Evolutionary conservation across 2,797 vertebrate genomes (phyloP), one percentile per base, ranked within the genome.

Genomic region (Poeciliopsis gracilis): DNA sequence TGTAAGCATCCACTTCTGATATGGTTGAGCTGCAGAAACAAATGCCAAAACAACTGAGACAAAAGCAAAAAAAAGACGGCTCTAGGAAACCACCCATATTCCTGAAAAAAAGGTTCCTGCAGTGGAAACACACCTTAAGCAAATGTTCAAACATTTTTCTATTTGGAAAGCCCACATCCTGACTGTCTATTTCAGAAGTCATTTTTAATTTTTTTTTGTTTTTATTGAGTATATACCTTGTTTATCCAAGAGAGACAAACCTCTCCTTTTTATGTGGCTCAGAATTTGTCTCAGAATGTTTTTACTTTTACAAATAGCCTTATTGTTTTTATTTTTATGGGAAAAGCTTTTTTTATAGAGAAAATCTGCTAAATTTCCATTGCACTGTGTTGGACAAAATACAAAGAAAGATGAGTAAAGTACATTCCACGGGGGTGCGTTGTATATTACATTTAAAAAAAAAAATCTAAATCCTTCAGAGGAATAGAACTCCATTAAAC

Each of bases 371-470:
- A 23, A 41, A 67, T 23, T 9, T 15, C 11, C 8, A 71, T 18
- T 28, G 23, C 46, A 23, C 16, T 25, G 1, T 43, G 0, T 8
- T 25, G 7, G 28, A n/a, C 45, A 46, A 66, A 74, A 46, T 2
- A 43, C 45, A 49, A 59, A 77, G 5, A 72, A 53, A 4, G 70
- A 38, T 69, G 23, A 67, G 49, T 0, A 49, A 11, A 78, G 33
- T 7, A 20, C 66, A 51, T 2, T 47, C 20, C 30, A 43, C 15
- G 77, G 28, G 57, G 16, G 61, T 74, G 36, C 66, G 46, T 53
- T 85, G 82, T 72, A 72, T 72, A 67, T 55, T 57, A 16, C 23
- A 77, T 59, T 5, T 15, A 33, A 28, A 33, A 20, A 33, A 13
- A 15, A 25, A 43, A 12, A 15, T n/a, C 41, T 41, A 51, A 18